Evolutionary conservation across 1,140 invertebrate species (phyloP).

Genomic region (Theocolax elegans): DNA sequence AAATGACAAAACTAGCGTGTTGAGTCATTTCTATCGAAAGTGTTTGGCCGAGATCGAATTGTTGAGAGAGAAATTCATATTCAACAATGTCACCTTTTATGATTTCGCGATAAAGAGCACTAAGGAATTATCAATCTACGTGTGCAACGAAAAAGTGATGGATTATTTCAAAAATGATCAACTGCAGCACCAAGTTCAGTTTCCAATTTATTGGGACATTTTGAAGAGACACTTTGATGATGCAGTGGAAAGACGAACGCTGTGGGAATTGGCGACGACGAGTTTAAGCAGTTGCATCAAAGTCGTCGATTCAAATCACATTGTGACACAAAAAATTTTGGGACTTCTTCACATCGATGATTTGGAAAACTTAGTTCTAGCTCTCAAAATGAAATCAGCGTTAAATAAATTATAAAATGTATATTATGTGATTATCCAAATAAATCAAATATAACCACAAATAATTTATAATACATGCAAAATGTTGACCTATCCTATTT

Average conservation of each 20-base stretch:
- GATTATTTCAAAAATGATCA: not conserved
- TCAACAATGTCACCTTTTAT: not conserved
- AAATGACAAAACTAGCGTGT: not conserved
- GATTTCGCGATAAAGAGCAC: not conserved
- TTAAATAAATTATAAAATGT: not conserved
- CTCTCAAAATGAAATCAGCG: not conserved
- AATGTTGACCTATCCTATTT: not conserved
- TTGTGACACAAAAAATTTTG: not conserved
- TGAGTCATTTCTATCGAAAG: not conserved
- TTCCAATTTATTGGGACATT: not conserved
- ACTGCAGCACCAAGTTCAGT: not conserved
- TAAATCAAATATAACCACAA: no score
- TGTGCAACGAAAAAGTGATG: not conserved
- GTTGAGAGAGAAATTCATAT: not conserved
- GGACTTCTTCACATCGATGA: not conserved
- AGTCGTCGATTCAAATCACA: not conserved
- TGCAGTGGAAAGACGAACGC: not conserved
- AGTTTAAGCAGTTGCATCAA: not conserved
- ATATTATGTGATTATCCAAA: not conserved
- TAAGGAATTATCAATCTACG: not conserved
- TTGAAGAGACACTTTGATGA: constrained; percentile 7
- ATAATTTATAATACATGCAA: not conserved
- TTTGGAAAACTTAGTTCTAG: not conserved
- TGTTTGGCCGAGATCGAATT: not conserved
- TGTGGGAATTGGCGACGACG: not conserved